phyloP scores from a whole-genome alignment of 2,888 invertebrate genomes.

The Tetropium fuscum region DNA sequence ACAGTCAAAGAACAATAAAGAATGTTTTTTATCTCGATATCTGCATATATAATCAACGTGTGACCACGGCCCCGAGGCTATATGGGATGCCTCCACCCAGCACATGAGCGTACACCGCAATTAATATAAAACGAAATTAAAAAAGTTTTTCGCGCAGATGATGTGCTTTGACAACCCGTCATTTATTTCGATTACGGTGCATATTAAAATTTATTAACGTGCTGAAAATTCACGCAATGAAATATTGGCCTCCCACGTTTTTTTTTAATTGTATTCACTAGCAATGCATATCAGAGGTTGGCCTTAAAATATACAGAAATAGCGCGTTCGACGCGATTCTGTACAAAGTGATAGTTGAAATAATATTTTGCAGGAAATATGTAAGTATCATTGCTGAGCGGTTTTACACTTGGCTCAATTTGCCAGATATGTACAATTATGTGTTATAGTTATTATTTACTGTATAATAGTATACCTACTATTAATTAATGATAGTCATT shows the following conservation, averaged over 20 bases:
- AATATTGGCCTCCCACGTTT: conserved; percentile 38
- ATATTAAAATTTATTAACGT: conserved; percentile 57
- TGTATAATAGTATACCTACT: no score
- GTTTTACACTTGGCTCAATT: not conserved
- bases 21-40: conserved; percentile 53
- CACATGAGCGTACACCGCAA: conserved; percentile 52
- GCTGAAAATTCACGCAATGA: conserved; percentile 30
- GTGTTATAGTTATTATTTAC: no score
- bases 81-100: conserved; percentile 57
- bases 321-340: no score
- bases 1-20: conserved; percentile 48
- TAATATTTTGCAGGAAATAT: no score
- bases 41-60: conserved; percentile 56
- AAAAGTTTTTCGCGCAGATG: conserved; percentile 46
- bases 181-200: conserved; percentile 61
- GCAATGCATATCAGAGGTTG: no score
- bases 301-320: no score
- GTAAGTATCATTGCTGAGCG: not conserved
- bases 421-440: not conserved
- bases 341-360: no score
- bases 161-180: conserved; percentile 58
- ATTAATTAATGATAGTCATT: no score
- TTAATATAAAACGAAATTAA: conserved; percentile 56
- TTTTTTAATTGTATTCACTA: conserved; percentile 26
- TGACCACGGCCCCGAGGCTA: conserved; percentile 52